Conservation (phyloP, 2,888 invertebrate species). For the Anaspis maculata region DNA sequence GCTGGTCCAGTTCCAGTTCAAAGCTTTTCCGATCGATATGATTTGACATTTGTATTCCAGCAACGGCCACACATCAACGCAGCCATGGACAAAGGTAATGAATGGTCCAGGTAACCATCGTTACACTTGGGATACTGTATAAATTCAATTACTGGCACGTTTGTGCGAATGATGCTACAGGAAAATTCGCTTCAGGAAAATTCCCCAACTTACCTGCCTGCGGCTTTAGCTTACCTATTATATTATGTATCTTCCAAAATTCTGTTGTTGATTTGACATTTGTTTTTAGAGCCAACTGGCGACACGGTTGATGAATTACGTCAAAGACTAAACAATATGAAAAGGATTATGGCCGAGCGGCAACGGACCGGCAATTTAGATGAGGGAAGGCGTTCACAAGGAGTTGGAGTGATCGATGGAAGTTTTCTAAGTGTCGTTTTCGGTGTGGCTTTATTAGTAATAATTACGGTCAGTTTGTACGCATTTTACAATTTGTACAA, state of each 20-base stretch:
- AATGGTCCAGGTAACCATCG: too few species aligned
- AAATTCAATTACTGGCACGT: too few species aligned
- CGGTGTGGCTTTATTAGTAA: conserved; percentile 66
- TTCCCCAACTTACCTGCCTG: too few species aligned
- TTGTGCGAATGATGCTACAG: too few species aligned
- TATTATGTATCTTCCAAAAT: too few species aligned
- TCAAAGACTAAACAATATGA: conserved; percentile 70
- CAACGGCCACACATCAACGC: conserved; percentile 10
- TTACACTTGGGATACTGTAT: too few species aligned
- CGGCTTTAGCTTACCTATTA: too few species aligned
- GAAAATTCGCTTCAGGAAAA: too few species aligned
- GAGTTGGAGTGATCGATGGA: conserved; percentile 65
- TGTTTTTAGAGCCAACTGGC: conserved; percentile 29
- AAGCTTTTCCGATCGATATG: too few species aligned
- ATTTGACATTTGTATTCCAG: too few species aligned
- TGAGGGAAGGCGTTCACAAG: conserved; percentile 32
- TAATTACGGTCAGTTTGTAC: conserved; percentile 72
- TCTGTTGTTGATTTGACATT: too few species aligned
- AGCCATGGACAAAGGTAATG: conserved; percentile 25
- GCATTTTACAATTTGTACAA: conserved; percentile 78
- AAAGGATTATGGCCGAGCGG: conserved; percentile 69
- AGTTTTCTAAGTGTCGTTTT: conserved; percentile 79
- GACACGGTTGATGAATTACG: conserved; percentile 78
- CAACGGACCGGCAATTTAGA: conserved; percentile 46
- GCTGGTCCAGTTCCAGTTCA: conserved; percentile 28